These are phyloP conservation scores for Aldrovandia affinis DNA, from an alignment of 2,797 vertebrate genomes.

Conservation along the genomic window DNA sequence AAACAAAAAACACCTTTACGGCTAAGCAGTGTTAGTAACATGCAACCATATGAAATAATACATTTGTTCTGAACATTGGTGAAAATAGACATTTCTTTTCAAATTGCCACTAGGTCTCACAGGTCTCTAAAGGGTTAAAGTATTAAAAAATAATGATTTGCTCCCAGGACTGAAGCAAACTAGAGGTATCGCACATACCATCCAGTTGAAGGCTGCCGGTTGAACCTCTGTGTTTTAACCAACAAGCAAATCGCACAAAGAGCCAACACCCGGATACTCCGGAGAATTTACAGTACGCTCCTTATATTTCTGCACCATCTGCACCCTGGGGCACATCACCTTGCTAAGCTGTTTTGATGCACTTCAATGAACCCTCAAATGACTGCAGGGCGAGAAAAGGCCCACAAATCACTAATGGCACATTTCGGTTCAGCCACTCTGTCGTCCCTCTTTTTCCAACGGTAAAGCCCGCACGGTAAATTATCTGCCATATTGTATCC, in stretches of 20 bases:
- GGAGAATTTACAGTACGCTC: constrained; percentile 60
- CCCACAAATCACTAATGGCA: constrained; percentile 75
- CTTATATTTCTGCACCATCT: constrained; percentile 71
- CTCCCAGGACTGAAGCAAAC: too few species aligned
- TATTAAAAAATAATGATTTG: too few species aligned
- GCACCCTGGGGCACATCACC: constrained; percentile 70
- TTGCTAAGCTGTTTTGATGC: constrained; percentile 76
- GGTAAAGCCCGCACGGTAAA: not conserved
- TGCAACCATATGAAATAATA: too few species aligned
- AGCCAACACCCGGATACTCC: constrained; percentile 46
- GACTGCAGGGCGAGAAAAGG: constrained; percentile 66
- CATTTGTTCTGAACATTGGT: too few species aligned
- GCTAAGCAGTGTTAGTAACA: too few species aligned
- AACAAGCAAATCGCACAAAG: constrained; percentile 60
- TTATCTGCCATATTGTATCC: not conserved
- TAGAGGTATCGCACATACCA: too few species aligned
- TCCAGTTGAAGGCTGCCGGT: constrained; percentile 52
- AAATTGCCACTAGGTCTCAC: too few species aligned
- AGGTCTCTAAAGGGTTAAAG: too few species aligned
- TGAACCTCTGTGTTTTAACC: constrained; percentile 54
- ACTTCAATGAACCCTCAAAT: constrained; percentile 81
- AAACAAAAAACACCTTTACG: too few species aligned
- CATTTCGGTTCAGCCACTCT: constrained; percentile 64
- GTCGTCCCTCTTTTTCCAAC: constrained; percentile 40
- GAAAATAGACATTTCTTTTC: too few species aligned